Conservation (phyloP, 2,113 vertebrate species). For the Sphyrna mokarran region DNA sequence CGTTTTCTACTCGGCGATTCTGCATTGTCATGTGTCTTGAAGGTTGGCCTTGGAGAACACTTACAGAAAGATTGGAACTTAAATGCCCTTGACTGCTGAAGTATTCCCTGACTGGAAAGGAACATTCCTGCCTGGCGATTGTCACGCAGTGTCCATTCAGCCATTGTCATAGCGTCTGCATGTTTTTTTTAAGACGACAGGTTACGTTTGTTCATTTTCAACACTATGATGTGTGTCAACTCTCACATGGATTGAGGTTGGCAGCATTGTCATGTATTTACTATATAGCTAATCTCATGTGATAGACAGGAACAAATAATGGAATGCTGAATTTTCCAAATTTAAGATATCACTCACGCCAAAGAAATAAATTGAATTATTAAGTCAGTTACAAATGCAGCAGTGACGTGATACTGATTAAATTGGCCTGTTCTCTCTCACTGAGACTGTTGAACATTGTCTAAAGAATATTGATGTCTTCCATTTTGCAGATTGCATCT, state of each 20-base stretch:
- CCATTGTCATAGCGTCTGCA: no score
- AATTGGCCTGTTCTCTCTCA: conserved; percentile 45
- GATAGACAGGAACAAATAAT: background rate
- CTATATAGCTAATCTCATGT: background rate
- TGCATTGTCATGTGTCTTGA: no score
- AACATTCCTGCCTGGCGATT: no score
- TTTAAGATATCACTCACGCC: background rate
- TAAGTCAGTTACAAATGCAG: background rate
- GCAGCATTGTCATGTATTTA: background rate
- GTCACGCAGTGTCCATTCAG: no score
- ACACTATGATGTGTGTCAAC: background rate
- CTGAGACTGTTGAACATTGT: conserved; percentile 42
- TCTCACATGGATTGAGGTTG: background rate
- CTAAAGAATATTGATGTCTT: conserved; percentile 48
- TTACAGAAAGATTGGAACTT: no score
- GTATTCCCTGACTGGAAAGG: no score
- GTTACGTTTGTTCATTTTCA: background rate
- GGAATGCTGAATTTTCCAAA: background rate
- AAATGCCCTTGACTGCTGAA: no score
- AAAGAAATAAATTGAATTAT: background rate
- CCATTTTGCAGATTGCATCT: conserved; percentile 48
- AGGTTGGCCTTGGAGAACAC: no score
- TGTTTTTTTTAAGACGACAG: background rate
- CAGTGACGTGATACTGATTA: conserved; percentile 46
- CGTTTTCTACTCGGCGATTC: no score